phyloP scores from a whole-genome alignment of 2,888 invertebrate species.

The Ophraella communa region DNA sequence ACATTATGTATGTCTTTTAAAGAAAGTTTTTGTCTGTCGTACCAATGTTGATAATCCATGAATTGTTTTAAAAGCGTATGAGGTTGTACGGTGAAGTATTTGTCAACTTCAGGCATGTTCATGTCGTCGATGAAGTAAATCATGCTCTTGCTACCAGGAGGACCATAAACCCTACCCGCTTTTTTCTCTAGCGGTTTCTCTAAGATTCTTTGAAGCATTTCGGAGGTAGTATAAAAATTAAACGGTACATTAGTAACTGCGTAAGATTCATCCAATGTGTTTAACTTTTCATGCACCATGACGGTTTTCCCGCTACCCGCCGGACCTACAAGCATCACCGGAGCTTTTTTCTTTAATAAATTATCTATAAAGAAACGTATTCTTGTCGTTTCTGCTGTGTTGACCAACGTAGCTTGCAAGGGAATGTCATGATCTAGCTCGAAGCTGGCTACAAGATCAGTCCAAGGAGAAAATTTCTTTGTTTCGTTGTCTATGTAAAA shows the following conservation, averaged over 20 bases:
- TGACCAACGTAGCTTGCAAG: conserved; percentile 77
- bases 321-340: conserved; percentile 89
- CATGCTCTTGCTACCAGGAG: conserved; percentile 90
- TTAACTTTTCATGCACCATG: conserved; percentile 84
- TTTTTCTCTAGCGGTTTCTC: conserved; percentile 95
- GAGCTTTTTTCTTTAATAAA: conserved; percentile 76
- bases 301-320: conserved; percentile 94
- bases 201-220: conserved; percentile 85
- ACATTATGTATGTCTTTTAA: conserved; percentile 92
- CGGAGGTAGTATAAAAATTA: conserved; percentile 94
- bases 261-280: conserved; percentile 75
- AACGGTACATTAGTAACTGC: conserved; percentile 89
- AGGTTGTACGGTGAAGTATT: conserved; percentile 93
- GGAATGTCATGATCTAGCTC: conserved; percentile 88
- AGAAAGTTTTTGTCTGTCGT: conserved; percentile 84
- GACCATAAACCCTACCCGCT: conserved; percentile 91
- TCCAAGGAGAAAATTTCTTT: conserved; percentile 88
- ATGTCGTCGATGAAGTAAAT: conserved; percentile 95
- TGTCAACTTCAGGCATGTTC: conserved; percentile 97
- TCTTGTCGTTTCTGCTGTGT: conserved; percentile 88
- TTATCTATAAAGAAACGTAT: conserved; percentile 84
- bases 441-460: conserved; percentile 77
- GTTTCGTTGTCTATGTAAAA: conserved; percentile 88
- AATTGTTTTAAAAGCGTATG: conserved; percentile 92
- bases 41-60: conserved; percentile 96